Conservation (phyloP, 2,113 vertebrate species). For the Scophthalmus maximus region DNA sequence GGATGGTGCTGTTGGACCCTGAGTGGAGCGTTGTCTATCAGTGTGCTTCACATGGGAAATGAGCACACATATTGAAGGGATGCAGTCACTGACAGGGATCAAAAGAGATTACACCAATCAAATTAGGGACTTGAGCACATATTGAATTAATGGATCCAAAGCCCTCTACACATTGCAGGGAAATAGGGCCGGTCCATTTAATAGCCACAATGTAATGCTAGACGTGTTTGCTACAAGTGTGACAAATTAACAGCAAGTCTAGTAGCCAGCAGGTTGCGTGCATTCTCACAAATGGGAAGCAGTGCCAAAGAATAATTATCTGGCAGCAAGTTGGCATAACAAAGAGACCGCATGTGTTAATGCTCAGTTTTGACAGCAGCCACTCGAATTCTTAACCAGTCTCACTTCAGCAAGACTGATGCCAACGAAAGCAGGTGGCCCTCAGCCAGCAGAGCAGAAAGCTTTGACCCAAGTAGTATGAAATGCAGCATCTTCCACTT, state of each 20-base stretch:
- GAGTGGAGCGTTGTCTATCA: slow-evolving; percentile 20
- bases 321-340: slow-evolving; percentile 41
- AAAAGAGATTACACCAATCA: neutral
- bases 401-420: slow-evolving; percentile 32
- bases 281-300: slow-evolving; percentile 38
- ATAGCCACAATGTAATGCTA: slow-evolving; percentile 39
- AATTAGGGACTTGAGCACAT: slow-evolving; percentile 1
- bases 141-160: slow-evolving; percentile 38
- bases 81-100: slow-evolving; percentile 2
- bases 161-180: slow-evolving; percentile 12
- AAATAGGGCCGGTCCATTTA: slow-evolving; percentile 11
- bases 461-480: slow-evolving; percentile 18
- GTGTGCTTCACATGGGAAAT: slow-evolving; percentile 14
- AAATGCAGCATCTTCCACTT: slow-evolving; percentile 43
- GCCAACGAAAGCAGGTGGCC: slow-evolving; percentile 46
- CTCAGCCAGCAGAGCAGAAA: slow-evolving; percentile 27
- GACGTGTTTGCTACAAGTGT: slow-evolving; percentile 53
- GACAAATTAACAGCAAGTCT: slow-evolving; percentile 58
- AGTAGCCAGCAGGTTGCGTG: slow-evolving; percentile 5
- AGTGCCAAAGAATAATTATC: slow-evolving; percentile 25
- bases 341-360: slow-evolving; percentile 56
- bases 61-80: slow-evolving; percentile 1
- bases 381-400: slow-evolving; percentile 36
- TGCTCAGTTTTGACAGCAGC: slow-evolving; percentile 46
- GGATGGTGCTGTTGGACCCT: neutral